These are phyloP conservation scores for Synergus gifuensis DNA, from an alignment of 2,888 invertebrate species.

Conservation along the genomic window DNA sequence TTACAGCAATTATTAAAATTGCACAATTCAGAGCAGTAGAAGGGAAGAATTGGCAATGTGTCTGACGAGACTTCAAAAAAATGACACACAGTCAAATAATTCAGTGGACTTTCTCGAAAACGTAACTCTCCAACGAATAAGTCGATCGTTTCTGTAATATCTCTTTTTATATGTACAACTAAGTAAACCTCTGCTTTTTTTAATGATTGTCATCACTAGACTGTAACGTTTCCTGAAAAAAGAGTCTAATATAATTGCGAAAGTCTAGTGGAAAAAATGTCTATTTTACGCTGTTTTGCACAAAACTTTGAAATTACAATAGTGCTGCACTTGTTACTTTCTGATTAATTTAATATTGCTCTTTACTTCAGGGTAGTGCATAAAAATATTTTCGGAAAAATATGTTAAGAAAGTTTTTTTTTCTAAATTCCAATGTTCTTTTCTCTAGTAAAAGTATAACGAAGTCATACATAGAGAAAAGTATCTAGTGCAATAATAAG, in stretches of 20 bases:
- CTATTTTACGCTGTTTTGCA: background rate
- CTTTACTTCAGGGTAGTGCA: background rate
- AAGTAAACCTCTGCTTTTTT: background rate
- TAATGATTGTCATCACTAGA: background rate
- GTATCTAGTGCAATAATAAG: conserved; percentile 52
- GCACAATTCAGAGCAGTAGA: conserved; percentile 50
- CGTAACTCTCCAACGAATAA: conserved; percentile 43
- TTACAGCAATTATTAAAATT: conserved; percentile 59
- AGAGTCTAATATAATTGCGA: background rate
- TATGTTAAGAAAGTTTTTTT: background rate
- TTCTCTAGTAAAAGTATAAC: conserved; percentile 55
- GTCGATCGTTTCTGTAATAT: conserved; percentile 14
- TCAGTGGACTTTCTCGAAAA: conserved; percentile 49
- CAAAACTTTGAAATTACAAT: too few species aligned
- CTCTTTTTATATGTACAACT: background rate
- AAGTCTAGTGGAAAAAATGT: background rate
- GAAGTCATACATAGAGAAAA: conserved; percentile 48
- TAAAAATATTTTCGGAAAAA: background rate
- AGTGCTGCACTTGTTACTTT: too few species aligned
- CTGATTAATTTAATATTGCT: too few species aligned
- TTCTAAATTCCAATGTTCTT: conserved; percentile 41
- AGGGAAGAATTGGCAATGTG: conserved; percentile 52
- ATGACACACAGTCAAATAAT: conserved; percentile 50
- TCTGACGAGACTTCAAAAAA: conserved; percentile 46
- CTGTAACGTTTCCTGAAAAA: background rate